Conservation (phyloP, 2,888 invertebrate genomes). For the Poecilus cupreus region DNA sequence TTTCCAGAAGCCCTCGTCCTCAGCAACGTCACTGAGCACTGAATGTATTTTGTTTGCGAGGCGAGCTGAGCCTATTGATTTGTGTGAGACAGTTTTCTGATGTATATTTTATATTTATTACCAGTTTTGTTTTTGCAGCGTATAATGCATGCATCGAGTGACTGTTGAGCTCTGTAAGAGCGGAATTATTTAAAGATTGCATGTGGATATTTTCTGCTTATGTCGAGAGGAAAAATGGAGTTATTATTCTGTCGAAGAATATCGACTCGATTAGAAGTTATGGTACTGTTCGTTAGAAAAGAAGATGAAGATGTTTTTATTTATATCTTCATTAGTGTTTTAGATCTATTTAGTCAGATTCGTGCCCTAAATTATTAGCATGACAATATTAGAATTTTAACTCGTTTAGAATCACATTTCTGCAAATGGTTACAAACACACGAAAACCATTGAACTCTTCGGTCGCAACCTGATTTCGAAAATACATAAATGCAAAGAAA, state of each 20-base stretch:
- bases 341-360: too few relatives aligned
- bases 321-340: slow-evolving; percentile 6
- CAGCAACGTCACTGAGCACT: too few relatives aligned
- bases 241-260: slow-evolving; percentile 23
- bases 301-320: slow-evolving; percentile 10
- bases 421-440: too few relatives aligned
- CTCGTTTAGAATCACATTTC: too few relatives aligned
- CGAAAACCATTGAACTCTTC: too few relatives aligned
- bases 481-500: too few relatives aligned
- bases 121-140: slow-evolving; percentile 29
- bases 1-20: too few relatives aligned
- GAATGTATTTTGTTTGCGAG: too few relatives aligned
- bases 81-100: slow-evolving; percentile 38
- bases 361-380: too few relatives aligned
- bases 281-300: background rate
- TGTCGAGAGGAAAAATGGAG: slow-evolving; percentile 31
- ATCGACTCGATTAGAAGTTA: slow-evolving; percentile 21
- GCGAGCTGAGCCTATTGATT: slow-evolving; percentile 24
- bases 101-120: slow-evolving; percentile 50
- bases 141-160: slow-evolving; percentile 36
- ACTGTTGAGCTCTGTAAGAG: background rate
- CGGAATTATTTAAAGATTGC: slow-evolving; percentile 34
- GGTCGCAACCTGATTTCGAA: too few relatives aligned
- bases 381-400: too few relatives aligned
- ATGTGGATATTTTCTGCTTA: slow-evolving; percentile 8